Percentiles rank a stretch among this genome's conserved stretches.
These are phyloP conservation scores for Enteromius thamalakanensis DNA, from an alignment of 2,797 vertebrate genomes.

Conservation along the genomic window DNA sequence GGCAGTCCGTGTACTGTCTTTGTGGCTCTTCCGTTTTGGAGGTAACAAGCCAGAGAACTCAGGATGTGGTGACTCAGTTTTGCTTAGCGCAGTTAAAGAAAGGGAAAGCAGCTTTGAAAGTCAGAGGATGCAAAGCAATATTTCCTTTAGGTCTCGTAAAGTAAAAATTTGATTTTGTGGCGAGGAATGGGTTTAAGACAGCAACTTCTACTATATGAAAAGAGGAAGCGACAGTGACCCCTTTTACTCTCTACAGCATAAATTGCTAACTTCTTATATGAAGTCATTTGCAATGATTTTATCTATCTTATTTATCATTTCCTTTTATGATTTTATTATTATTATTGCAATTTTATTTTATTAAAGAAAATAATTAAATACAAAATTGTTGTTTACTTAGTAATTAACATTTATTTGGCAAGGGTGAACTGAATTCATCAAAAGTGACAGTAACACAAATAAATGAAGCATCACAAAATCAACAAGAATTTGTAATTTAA, in stretches of 20 bases:
- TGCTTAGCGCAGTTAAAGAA: neutral
- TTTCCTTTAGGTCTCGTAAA: neutral
- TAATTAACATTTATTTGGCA: neutral
- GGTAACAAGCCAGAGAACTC: constrained; percentile 5
- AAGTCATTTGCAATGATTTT: neutral
- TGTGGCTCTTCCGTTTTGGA: constrained; percentile 58
- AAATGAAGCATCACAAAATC: neutral
- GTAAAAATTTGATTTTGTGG: neutral
- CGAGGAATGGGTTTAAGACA: constrained; percentile 28
- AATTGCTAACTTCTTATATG: neutral
- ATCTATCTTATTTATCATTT: too few relatives aligned
- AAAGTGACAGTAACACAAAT: neutral
- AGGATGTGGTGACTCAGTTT: constrained; percentile 48
- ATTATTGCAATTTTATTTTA: too few relatives aligned
- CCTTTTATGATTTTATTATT: too few relatives aligned
- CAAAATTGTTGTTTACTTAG: neutral
- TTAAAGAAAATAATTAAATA: too few relatives aligned
- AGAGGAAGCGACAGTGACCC: neutral
- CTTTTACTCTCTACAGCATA: neutral
- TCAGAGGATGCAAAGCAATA: constrained; percentile 6
- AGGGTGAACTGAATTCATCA: neutral
- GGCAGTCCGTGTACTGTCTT: constrained; percentile 65
- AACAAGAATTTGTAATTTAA: neutral
- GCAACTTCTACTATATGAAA: neutral
- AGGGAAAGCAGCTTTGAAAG: constrained; percentile 3